Evolutionary conservation across 2,113 vertebrate species (phyloP), one percentile per base, ranked within the genome.

Genomic region (Suncus etruscus): DNA sequence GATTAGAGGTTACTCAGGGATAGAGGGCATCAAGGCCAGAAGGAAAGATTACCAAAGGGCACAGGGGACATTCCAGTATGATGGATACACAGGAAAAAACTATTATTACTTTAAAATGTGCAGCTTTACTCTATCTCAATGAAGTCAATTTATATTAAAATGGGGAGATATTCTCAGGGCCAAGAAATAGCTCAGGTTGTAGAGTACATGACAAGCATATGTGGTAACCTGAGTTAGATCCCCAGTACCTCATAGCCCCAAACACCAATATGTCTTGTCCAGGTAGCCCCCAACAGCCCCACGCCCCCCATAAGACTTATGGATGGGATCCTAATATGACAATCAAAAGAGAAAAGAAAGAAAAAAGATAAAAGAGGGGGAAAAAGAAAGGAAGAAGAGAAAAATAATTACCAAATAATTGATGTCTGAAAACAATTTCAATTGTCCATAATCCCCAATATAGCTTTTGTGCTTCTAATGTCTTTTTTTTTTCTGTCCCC

Each of bases 401-500:
- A 18, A n/a, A 27, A 32, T 66, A n/a, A 61, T 39, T 39, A 83
- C 54, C 91, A 58, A 39, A 39, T 39, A 54, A 54, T 15, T 12
- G 15, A 20, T 8, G 16, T 8, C 6, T 4, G 22, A 61, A 61
- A 61, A 3, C 22, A 61, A 20, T 61, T 61, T 61, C 85, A 82
- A 48, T 14, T 75, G 7, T 22, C 2, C 24, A 58, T 69, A 39
- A 78, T 31, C 61, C 25, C 47, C 72, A 68, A 83, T 8, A 83
- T 6, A 72, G 16, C 20, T 72, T 74, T 22, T 87, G 86, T 58
- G 48, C 20, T 92, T 80, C 66, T 79, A 32, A 11, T 11, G 5
- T 32, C 51, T 88, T 89, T 88, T 89, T 69, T 61, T 69, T 18
- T 51, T 91, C 65, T 58, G 22, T 47, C 31, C 75, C 29, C 25